A percentile compares a stretch with the other conserved stretches of the same genome.
phyloP scores from a whole-genome alignment of 2,797 vertebrate species.

The Oryzias dopingdopingensis region DNA sequence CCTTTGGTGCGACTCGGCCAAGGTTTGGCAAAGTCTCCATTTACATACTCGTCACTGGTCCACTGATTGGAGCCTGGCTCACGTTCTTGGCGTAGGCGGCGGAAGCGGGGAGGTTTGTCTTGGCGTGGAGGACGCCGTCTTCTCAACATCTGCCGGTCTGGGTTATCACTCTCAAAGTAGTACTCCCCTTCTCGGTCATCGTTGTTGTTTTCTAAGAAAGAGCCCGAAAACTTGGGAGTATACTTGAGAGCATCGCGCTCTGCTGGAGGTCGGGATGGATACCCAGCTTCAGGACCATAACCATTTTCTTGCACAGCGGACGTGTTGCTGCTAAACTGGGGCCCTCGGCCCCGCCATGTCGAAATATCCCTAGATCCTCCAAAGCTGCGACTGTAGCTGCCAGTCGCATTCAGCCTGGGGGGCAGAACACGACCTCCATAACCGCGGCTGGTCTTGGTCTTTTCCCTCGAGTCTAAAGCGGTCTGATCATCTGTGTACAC shows the following conservation, averaged over 20 bases:
- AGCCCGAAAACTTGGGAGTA: slow-evolving; percentile 78
- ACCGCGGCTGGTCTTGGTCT: slow-evolving; percentile 77
- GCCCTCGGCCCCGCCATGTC: slow-evolving; percentile 85
- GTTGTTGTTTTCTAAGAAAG: slow-evolving; percentile 81
- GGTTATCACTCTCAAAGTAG: slow-evolving; percentile 81
- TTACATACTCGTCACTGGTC: slow-evolving; percentile 85
- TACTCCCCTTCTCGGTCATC: slow-evolving; percentile 88
- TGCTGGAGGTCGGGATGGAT: slow-evolving; percentile 74
- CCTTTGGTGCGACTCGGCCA: slow-evolving; percentile 83
- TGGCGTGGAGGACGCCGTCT: slow-evolving; percentile 92
- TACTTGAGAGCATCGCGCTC: slow-evolving; percentile 86
- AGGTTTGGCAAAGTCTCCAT: slow-evolving; percentile 80
- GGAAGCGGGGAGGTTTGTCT: slow-evolving; percentile 96
- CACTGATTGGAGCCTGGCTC: slow-evolving; percentile 84
- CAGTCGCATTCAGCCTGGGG: slow-evolving; percentile 84
- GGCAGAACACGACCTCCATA: slow-evolving; percentile 88
- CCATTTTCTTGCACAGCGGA: slow-evolving; percentile 85
- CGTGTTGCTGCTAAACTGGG: slow-evolving; percentile 63
- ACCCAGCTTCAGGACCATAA: slow-evolving; percentile 77
- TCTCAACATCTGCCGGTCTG: slow-evolving; percentile 87
- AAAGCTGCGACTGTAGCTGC: slow-evolving; percentile 82
- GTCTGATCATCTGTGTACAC: slow-evolving; percentile 86
- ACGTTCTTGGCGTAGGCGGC: slow-evolving; percentile 89
- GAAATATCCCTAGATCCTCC: slow-evolving; percentile 79
- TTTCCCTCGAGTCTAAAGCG: slow-evolving; percentile 77